A percentile compares a stretch with the other conserved stretches of the same genome.
Evolutionary conservation across 2,888 invertebrate species (phyloP).

Genomic region (Latheticus oryzae): DNA sequence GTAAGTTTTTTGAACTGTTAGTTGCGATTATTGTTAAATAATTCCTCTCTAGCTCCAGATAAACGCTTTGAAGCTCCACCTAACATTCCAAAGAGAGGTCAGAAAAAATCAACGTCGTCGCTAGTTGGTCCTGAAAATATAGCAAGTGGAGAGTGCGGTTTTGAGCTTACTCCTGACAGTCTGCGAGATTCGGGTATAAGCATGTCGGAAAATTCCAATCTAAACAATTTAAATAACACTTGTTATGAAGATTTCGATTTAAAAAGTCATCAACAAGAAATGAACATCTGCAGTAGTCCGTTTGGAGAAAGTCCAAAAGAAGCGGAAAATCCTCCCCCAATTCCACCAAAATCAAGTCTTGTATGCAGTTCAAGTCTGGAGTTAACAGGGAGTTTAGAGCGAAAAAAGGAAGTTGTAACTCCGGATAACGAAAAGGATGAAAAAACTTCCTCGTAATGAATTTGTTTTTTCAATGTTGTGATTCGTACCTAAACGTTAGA

Average conservation of each 20-base stretch:
- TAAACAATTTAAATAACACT: slow-evolving; percentile 64
- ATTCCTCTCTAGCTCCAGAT: slow-evolving; percentile 66
- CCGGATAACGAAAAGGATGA: slow-evolving; percentile 56
- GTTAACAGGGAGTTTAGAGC: slow-evolving; percentile 43
- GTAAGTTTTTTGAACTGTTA: slow-evolving; percentile 64
- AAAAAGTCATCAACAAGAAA: slow-evolving; percentile 60
- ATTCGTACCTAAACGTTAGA: slow-evolving; percentile 39
- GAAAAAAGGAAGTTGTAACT: slow-evolving; percentile 46
- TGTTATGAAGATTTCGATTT: slow-evolving; percentile 65
- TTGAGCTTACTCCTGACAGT: slow-evolving; percentile 50
- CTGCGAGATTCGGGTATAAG: slow-evolving; percentile 70
- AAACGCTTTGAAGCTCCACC: slow-evolving; percentile 68
- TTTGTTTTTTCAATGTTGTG: slow-evolving; percentile 37
- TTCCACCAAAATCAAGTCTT: slow-evolving; percentile 59
- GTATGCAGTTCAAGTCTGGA: slow-evolving; percentile 55
- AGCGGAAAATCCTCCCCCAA: slow-evolving; percentile 62
- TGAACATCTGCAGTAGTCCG: slow-evolving; percentile 61
- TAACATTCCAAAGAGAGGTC: slow-evolving; percentile 64
- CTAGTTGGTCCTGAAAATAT: slow-evolving; percentile 28
- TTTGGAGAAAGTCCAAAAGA: slow-evolving; percentile 57
- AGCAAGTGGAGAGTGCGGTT: slow-evolving; percentile 1
- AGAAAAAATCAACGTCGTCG: slow-evolving; percentile 66
- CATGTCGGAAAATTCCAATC: slow-evolving; percentile 61
- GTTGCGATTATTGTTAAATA: neutral
- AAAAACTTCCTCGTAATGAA: slow-evolving; percentile 42